phyloP scores from a whole-genome alignment of 2,113 vertebrate genomes.

The Prionailurus viverrinus region DNA sequence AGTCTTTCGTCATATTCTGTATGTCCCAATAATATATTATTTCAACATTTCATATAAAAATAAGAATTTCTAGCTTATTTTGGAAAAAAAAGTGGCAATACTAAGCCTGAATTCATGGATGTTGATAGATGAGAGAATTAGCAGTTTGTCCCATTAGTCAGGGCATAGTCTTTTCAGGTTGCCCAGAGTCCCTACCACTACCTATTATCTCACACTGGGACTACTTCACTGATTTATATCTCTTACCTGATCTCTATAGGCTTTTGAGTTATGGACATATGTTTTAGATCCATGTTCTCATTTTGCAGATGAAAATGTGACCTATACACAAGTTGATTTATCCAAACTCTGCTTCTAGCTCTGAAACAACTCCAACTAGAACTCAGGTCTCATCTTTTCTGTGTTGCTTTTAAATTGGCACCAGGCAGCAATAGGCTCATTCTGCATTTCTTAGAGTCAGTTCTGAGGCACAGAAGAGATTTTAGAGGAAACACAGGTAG shows the following conservation, averaged over 20 bases:
- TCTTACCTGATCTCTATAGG: background rate
- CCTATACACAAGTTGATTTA: background rate
- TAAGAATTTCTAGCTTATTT: background rate
- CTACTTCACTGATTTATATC: background rate
- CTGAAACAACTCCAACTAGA: background rate
- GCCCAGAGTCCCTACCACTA: background rate
- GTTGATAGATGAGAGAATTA: background rate
- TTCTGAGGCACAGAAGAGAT: background rate
- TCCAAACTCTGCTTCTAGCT: background rate
- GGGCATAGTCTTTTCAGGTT: background rate
- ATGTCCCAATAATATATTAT: background rate
- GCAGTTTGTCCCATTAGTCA: background rate
- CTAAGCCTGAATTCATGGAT: background rate
- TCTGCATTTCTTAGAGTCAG: background rate
- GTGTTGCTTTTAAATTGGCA: background rate
- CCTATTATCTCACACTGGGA: background rate
- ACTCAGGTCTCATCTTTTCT: background rate
- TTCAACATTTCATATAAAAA: background rate
- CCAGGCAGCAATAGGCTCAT: background rate
- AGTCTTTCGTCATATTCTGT: background rate
- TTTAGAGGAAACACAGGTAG: background rate
- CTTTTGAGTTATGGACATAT: background rate
- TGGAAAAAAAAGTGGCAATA: background rate
- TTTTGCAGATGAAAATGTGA: constrained; percentile 11
- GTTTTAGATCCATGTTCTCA: background rate